Base-by-base conservation (phyloP, 2,888 invertebrate genomes). In the Drosophila percnosoma region DNA sequence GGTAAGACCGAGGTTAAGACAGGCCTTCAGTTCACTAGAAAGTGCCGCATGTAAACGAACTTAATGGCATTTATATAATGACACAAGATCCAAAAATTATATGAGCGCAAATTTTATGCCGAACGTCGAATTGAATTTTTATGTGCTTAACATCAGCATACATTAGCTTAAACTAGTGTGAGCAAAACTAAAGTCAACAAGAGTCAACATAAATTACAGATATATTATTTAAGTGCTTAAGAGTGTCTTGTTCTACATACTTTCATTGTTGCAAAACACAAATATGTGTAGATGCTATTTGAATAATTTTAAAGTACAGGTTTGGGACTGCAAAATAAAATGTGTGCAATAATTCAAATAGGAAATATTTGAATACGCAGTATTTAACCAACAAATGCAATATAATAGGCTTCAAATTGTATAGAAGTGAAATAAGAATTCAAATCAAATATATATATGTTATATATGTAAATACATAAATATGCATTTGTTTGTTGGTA, bases 111-210 rank as follows among this genome's bases (percentile, higher is more conserved):
- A 62, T 73, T 61, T 61, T 48, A 57, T 73, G 73, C 52, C 40
- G 27, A 68, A 40, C 66, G 52, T 31, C 52, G 36, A 66, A 76
- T 61, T 74, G 62, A 67, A 38, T 69, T 69, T 68, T 67, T 53
- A 67, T 80, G 53, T 60, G 65, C 62, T 48, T 40, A 42, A 52
- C 61, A 15, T 4, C 38, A 45, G 74, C 58, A 68, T 78, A 49
- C n/a, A 73, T 67, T 49, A 57, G n/a, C 36, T 36, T 21, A 45
- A 24, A 36, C 58, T 27, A 49, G 24, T 36, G 18, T 52, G 15
- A 52, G 45, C 45, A 15, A 24, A 24, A 45, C 21, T 24, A 45
- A 15, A 45, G 45, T 24, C 24, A 45, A 45, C 45, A 8, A 15
- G 45, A 24, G 8, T 24, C 45, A 45, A 45, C 45, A 18, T 21